Percentiles rank a stretch among this genome's conserved stretches.
Conservation (phyloP, 2,113 vertebrate genomes). For the Leptocoma aspasia region DNA sequence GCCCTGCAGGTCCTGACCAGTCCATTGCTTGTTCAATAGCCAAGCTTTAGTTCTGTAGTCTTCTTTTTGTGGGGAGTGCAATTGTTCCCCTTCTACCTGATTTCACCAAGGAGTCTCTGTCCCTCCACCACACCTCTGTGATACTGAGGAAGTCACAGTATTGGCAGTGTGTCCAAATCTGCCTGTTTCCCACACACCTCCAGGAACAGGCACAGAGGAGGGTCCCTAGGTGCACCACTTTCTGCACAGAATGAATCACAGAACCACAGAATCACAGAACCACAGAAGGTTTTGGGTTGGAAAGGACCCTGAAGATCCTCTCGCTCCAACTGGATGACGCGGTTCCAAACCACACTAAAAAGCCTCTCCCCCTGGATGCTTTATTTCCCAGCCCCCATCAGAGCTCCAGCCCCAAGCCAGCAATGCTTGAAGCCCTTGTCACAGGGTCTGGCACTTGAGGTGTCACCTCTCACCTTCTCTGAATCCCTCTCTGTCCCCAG, state of each 20-base stretch:
- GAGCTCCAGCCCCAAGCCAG: not conserved
- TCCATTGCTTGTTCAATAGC: fast-evolving
- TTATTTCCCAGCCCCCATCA: not conserved
- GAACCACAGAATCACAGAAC: no score
- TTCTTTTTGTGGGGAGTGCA: not conserved
- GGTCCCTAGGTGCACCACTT: not conserved
- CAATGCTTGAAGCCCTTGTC: not conserved
- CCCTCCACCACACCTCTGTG: not conserved
- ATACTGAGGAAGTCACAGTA: not conserved
- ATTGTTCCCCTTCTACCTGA: not conserved
- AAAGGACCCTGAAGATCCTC: no score
- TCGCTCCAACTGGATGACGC: fast-evolving
- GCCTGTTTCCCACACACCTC: not conserved
- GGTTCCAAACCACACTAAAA: not conserved
- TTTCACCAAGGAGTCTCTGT: not conserved
- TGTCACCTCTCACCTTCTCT: not conserved
- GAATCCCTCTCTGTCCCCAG: not conserved
- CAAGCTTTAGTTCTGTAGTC: not conserved
- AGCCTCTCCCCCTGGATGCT: not conserved
- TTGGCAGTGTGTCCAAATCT: not conserved
- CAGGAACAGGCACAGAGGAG: not conserved
- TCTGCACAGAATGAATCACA: not conserved
- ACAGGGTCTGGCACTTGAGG: not conserved
- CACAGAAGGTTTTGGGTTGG: not conserved
- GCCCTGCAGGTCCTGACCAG: not conserved